phyloP scores from a whole-genome alignment of 2,888 invertebrate genomes.

The Hypomecis punctinalis region DNA sequence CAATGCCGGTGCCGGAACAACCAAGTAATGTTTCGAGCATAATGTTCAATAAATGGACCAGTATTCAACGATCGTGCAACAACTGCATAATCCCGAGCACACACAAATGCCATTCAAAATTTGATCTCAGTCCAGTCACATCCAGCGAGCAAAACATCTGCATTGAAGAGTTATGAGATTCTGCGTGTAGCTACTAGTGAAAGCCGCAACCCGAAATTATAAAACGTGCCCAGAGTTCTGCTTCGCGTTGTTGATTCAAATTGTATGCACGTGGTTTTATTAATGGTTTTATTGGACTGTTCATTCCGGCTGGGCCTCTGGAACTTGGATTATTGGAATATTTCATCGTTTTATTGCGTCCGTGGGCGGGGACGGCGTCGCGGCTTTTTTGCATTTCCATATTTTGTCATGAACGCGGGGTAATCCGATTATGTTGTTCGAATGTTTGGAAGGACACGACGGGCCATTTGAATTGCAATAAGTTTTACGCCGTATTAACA shows the following conservation, averaged over 20 bases:
- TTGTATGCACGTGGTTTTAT: constrained; percentile 59
- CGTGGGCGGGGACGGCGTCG: constrained; percentile 26
- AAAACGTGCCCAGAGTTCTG: constrained; percentile 63
- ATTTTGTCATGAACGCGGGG: constrained; percentile 32
- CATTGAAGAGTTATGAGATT: constrained; percentile 68
- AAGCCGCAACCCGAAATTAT: constrained; percentile 67
- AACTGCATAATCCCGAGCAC: constrained; percentile 22
- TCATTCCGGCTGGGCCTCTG: constrained; percentile 51
- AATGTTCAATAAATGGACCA: background rate
- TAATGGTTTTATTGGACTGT: constrained; percentile 60
- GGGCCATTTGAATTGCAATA: constrained; percentile 29
- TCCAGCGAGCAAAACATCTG: constrained; percentile 52
- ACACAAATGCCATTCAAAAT: constrained; percentile 39
- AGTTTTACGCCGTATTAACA: constrained; percentile 10
- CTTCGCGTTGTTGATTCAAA: constrained; percentile 61
- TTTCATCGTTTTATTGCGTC: constrained; percentile 46
- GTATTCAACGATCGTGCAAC: constrained; percentile 1
- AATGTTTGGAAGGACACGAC: constrained; percentile 27
- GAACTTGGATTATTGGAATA: constrained; percentile 49
- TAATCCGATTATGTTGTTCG: constrained; percentile 30
- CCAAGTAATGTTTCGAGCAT: no score
- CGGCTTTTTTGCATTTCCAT: constrained; percentile 30
- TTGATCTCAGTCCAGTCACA: constrained; percentile 42
- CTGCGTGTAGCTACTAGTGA: constrained; percentile 55
- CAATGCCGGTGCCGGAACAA: no score